Conservation (phyloP, 2,113 vertebrate genomes). For the Paramisgurnus dabryanus region DNA sequence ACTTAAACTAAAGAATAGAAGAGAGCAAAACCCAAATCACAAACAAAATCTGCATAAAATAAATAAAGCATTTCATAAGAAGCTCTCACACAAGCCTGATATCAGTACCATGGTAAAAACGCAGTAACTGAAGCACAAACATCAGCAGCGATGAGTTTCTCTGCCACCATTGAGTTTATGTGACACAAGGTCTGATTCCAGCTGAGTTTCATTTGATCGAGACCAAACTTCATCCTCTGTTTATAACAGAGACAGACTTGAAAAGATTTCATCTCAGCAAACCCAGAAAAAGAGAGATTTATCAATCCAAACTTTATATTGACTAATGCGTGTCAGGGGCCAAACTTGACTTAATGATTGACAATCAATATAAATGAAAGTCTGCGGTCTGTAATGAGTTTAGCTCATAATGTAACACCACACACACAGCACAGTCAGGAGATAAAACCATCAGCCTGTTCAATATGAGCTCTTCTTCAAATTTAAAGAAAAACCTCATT, state of each 20-base stretch:
- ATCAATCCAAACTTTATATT: constrained; percentile 39
- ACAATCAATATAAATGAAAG: constrained; percentile 14
- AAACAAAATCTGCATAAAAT: constrained; percentile 65
- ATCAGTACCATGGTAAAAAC: constrained; percentile 68
- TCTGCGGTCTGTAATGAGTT: not conserved
- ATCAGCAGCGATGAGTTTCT: constrained; percentile 82
- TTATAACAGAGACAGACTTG: too few species aligned
- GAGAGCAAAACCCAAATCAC: constrained; percentile 55
- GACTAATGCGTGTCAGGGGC: not conserved
- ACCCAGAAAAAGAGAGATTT: too few species aligned
- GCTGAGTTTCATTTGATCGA: constrained; percentile 46
- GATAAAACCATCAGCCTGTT: too few species aligned
- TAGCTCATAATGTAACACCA: not conserved
- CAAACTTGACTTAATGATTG: not conserved
- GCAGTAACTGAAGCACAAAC: constrained; percentile 73
- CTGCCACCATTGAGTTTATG: constrained; percentile 90
- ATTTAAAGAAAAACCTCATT: too few species aligned
- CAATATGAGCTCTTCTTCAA: too few species aligned
- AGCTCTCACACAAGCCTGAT: constrained; percentile 1
- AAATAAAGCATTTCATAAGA: constrained; percentile 41
- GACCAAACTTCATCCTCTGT: too few species aligned
- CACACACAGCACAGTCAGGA: too few species aligned
- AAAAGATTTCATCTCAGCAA: too few species aligned
- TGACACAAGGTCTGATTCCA: constrained; percentile 83
- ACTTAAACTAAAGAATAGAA: constrained; percentile 47